Evolutionary conservation across 2,888 invertebrate genomes (phyloP), one percentile per base, ranked within the genome.

Genomic region (Leptodirus hochenwartii): DNA sequence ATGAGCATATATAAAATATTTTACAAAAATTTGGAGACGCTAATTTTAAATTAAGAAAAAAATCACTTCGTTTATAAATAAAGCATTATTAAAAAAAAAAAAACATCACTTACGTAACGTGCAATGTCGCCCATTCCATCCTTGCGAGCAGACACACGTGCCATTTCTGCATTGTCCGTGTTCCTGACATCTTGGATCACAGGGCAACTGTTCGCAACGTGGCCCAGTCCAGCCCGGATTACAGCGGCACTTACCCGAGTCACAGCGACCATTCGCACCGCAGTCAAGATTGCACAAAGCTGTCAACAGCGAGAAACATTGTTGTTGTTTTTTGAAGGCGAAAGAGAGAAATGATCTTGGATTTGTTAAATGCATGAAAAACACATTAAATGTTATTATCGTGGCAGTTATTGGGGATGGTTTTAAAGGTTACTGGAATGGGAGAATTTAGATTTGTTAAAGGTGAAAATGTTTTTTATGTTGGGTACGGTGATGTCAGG

Each of bases 111-210:
- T 68, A 96, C 95, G 85, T 47, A 95, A 58, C 34, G 91, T 91
- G 61, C 98, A 98, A 54, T 95, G 91, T 46, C 79, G 73, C 40
- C 98, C 98, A 54, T 96, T 96, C 95, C 95, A 98, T 39, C 96
- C 96, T 53, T 87, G 82, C 30, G 85, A 80, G 55, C 98, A 99
- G 31, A 90, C 80, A 55, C 98, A 99, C 28, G 90, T 91, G 35
- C 96, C 96, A 56, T 96, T 95, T 52, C 82, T 79, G 61, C 98
- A 98, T 51, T 85, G 85, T 12, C 98, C 98, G 50, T 96, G 91
- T 44, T 84, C 82, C 31, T 80, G 77, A 56, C 98, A 98, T 36
- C 90, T 70, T 36, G 67, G 58, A 54, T 95, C 93, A 56, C 95
- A 95, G 14, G 85, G 82, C 40, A 84, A 64, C 47, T 85, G 82